phyloP scores from a whole-genome alignment of 2,888 invertebrate species.

The Vannuccia rotundouncinata region DNA sequence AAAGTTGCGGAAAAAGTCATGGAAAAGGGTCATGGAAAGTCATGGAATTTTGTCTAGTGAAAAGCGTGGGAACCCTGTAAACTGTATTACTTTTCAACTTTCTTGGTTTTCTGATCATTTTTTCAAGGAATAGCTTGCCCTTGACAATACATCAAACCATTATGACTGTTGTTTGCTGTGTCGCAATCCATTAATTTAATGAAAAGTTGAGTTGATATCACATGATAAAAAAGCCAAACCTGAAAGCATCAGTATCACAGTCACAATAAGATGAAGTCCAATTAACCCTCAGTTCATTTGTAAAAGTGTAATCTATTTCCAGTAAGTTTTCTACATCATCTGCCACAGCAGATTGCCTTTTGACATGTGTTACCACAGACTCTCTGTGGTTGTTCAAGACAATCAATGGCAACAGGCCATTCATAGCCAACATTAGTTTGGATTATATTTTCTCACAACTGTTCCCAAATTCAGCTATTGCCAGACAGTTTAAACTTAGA shows the following conservation, averaged over 20 bases:
- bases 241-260: background rate
- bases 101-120: no score
- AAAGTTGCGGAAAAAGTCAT: no score
- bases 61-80: no score
- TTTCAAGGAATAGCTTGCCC: no score
- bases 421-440: conserved; percentile 9
- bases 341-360: conserved; percentile 5
- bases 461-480: background rate
- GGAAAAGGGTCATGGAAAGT: no score
- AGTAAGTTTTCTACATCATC: background rate
- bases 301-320: background rate
- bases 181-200: no score
- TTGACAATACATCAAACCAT: no score
- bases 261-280: background rate
- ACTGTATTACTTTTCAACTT: no score
- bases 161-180: no score
- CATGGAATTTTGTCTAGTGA: no score
- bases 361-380: background rate
- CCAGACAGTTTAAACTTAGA: background rate
- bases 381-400: conserved; percentile 5
- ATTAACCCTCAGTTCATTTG: background rate
- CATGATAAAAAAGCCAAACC: background rate
- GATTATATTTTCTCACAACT: conserved; percentile 18
- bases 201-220: no score
- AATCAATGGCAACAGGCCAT: conserved; percentile 16